Conservation (phyloP, 2,797 vertebrate genomes). For the Todus mexicanus region DNA sequence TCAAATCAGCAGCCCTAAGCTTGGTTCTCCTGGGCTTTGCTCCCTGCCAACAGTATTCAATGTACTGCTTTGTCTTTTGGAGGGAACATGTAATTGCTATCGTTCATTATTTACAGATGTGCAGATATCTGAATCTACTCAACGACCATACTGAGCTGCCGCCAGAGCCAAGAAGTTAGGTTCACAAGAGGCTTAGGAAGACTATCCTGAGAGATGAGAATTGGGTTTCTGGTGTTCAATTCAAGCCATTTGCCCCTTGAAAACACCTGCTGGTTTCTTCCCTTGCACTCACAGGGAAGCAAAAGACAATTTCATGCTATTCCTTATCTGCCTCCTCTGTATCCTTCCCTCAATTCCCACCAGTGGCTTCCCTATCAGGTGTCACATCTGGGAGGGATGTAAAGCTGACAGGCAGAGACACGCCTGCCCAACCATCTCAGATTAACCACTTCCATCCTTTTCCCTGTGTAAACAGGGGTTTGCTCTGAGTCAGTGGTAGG, state of each 20-base stretch:
- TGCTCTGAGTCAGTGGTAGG: neutral
- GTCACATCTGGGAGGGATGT: slow-evolving; percentile 43
- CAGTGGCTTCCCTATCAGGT: slow-evolving; percentile 42
- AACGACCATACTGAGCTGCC: neutral
- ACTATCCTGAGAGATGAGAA: slow-evolving; percentile 36
- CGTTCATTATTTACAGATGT: slow-evolving; percentile 61
- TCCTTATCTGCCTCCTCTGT: slow-evolving; percentile 52
- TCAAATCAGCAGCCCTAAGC: slow-evolving; percentile 26
- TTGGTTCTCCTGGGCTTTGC: slow-evolving; percentile 24
- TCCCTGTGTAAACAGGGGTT: neutral
- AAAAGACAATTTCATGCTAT: slow-evolving; percentile 65
- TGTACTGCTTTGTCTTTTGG: slow-evolving; percentile 48
- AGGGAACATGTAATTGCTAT: slow-evolving; percentile 27
- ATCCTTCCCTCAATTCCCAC: slow-evolving; percentile 49
- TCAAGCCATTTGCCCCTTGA: slow-evolving; percentile 26
- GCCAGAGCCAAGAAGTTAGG: slow-evolving; percentile 27
- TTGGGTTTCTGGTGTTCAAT: slow-evolving; percentile 38
- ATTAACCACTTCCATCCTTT: slow-evolving; percentile 45
- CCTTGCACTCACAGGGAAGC: slow-evolving; percentile 43
- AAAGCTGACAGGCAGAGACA: slow-evolving; percentile 14
- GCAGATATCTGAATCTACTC: slow-evolving; percentile 53
- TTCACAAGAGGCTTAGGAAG: slow-evolving; percentile 49
- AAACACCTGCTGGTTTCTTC: slow-evolving; percentile 64
- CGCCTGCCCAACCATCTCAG: neutral
- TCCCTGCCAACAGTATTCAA: slow-evolving; percentile 55